phyloP scores from a whole-genome alignment of 1,140 invertebrate genomes.

The Globodera rostochiensis region DNA sequence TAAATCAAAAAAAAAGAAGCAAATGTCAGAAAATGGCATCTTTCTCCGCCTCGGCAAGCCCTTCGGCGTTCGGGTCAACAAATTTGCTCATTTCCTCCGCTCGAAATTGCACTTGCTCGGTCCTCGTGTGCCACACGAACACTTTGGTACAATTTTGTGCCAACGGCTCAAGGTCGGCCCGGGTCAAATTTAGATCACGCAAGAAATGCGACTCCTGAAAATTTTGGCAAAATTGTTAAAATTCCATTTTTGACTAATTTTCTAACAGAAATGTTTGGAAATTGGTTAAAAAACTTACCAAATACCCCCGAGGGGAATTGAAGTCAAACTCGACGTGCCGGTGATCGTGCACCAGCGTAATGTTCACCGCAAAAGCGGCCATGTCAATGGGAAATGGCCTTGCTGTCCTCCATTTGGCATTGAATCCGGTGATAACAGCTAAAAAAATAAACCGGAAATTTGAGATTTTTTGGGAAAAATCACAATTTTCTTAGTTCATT shows the following conservation, averaged over 20 bases:
- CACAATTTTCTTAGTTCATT: too few relatives aligned
- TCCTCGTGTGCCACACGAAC: constrained; percentile 57
- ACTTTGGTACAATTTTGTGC: constrained; percentile 62
- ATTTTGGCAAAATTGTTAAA: not conserved
- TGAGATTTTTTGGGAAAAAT: not conserved
- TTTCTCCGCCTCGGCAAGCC: constrained; percentile 22
- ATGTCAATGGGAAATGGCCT: constrained; percentile 65
- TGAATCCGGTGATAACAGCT: constrained; percentile 50
- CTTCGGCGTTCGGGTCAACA: not conserved
- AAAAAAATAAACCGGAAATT: constrained; percentile 18
- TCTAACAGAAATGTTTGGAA: not conserved
- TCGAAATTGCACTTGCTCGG: constrained; percentile 38
- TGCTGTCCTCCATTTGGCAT: constrained; percentile 57
- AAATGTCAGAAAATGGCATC: constrained; percentile 35
- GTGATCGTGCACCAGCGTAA: constrained; percentile 54
- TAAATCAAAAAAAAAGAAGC: constrained; percentile 15
- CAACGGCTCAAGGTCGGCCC: constrained; percentile 57
- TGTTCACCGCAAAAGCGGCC: constrained; percentile 64
- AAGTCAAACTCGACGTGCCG: constrained; percentile 53
- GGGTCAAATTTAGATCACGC: constrained; percentile 36
- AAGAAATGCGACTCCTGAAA: constrained; percentile 62
- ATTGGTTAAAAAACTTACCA: constrained; percentile 41
- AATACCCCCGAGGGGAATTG: constrained; percentile 58
- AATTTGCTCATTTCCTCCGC: constrained; percentile 32
- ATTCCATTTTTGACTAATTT: not conserved